Base-by-base conservation (phyloP, 2,113 vertebrate species). In the Vireo altiloquus region DNA sequence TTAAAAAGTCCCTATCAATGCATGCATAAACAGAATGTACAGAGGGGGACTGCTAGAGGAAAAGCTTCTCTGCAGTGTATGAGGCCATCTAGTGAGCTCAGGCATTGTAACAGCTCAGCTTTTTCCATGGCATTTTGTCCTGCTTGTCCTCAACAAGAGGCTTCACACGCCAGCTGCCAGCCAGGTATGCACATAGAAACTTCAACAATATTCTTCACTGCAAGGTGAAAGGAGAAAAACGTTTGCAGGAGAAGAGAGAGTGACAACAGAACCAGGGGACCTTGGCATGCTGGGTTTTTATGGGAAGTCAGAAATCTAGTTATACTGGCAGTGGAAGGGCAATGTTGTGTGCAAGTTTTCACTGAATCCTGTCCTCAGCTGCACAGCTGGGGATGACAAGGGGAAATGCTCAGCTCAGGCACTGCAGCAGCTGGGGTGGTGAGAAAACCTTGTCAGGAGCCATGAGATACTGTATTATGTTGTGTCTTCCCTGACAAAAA, bases 1-100 rank as follows among this genome's bases (percentile, higher is more conserved):
- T 46, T 11, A 35, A 71, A 82, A 65, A 16, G 52, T 80, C 18
- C 7, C 33, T 39, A 27, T 2, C 5, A 11, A 27, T 27, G 59
- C 14, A 9, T 15, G 25, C 19, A 24, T 2, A 11, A 46, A 5
- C 5, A 49, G 28, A 31, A 77, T 52, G 46, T 33, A 22, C 4
- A 33, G 3, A 16, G 9, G 3, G 20, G 23, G 24, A 63, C 6
- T 64, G 31, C 47, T 2, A 21, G 10, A 59, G 16, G 15, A 87
- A 69, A 61, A 39, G 15, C 24, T 96, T 89, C 60, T 46, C 40
- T 68, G 80, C 57, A 88, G 70, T 53, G 17, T n/a, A 50, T 24
- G 27, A 89, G n/a, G 97, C 95, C 97, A 94, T 87, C 98, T 98
- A 97, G 97, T 14, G 97, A 95, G 52, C 54, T 60, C 6, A 5